Evolutionary conservation across 2,113 vertebrate species (phyloP).

Genomic region (Pogonocichla stellata): DNA sequence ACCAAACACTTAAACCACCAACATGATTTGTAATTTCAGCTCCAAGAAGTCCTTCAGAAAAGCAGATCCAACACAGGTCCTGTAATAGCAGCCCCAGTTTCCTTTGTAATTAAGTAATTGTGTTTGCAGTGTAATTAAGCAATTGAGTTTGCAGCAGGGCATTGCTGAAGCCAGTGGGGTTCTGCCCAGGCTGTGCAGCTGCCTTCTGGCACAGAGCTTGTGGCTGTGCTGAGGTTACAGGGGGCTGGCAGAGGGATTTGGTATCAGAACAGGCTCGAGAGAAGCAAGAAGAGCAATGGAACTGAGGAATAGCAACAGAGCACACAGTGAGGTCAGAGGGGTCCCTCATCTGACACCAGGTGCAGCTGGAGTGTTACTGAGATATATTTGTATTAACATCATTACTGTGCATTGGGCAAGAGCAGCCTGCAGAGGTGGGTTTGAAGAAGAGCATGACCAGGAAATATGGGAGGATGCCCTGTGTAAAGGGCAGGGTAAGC

Average conservation of each 20-base stretch:
- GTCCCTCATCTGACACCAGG: background rate
- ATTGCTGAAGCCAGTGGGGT: background rate
- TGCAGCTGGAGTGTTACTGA: background rate
- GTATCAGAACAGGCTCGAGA: background rate
- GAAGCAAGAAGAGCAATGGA: background rate
- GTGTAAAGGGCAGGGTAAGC: background rate
- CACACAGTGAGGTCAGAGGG: background rate
- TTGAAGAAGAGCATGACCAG: background rate
- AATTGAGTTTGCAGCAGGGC: background rate
- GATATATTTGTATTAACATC: background rate
- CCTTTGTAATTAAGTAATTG: background rate
- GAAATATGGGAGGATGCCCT: background rate
- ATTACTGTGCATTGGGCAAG: background rate
- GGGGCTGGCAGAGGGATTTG: background rate
- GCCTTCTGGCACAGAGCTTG: background rate
- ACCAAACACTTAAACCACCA: background rate
- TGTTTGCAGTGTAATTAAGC: background rate
- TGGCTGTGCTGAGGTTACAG: accelerated
- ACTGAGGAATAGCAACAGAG: background rate
- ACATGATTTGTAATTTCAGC: background rate
- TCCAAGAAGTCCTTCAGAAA: background rate
- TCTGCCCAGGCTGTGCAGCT: background rate
- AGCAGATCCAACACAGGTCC: background rate
- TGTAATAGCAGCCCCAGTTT: background rate
- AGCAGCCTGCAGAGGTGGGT: background rate